Evolutionary conservation across 2,797 vertebrate genomes (phyloP).

Genomic region (Tenualosa ilisha): DNA sequence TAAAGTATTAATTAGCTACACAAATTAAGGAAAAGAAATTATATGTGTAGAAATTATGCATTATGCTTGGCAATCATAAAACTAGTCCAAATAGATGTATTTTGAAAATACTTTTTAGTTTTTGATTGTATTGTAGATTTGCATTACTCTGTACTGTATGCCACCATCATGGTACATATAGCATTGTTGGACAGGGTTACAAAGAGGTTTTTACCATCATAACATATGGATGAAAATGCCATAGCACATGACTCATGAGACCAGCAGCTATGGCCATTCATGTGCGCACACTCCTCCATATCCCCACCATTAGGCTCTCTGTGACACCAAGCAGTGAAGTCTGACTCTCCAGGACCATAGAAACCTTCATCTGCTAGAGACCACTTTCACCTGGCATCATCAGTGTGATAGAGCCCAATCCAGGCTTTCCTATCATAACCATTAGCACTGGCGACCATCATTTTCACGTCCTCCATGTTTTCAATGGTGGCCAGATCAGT

Average conservation of each 20-base stretch:
- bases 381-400: slow-evolving; percentile 49
- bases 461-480: slow-evolving; percentile 20
- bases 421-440: slow-evolving; percentile 27
- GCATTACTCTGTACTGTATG: too few relatives aligned
- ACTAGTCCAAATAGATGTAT: too few relatives aligned
- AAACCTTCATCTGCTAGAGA: slow-evolving; percentile 26
- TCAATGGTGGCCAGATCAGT: slow-evolving; percentile 50
- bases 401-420: slow-evolving; percentile 52
- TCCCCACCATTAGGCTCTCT: slow-evolving; percentile 26
- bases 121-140: too few relatives aligned
- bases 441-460: neutral
- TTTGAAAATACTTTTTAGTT: too few relatives aligned
- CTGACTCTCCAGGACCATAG: neutral
- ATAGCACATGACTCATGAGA: neutral
- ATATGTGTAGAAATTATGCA: too few relatives aligned
- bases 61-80: too few relatives aligned
- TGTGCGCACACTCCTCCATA: neutral
- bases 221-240: neutral
- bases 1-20: too few relatives aligned
- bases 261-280: neutral
- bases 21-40: too few relatives aligned
- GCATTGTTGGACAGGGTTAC: too few relatives aligned
- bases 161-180: too few relatives aligned
- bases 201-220: slow-evolving; percentile 27
- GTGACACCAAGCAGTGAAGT: neutral